Conservation (phyloP, 2,888 invertebrate genomes). For the Tiphia femorata region DNA sequence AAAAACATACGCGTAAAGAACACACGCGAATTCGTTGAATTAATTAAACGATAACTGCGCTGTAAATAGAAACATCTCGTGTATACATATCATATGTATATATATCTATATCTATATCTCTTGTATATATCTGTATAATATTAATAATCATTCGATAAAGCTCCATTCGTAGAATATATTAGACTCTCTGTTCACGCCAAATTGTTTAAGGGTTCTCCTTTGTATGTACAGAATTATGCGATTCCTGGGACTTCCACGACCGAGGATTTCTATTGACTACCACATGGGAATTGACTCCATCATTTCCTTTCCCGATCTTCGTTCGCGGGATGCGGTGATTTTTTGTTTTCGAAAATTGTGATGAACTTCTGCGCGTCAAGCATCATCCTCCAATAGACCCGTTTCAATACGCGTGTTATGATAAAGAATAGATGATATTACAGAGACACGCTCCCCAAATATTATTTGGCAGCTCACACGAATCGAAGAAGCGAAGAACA, state of each 20-base stretch:
- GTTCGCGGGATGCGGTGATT: no score
- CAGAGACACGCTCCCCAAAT: no score
- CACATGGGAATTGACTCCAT: no score
- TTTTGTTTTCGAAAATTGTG: no score
- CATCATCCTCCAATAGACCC: no score
- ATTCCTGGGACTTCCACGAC: no score
- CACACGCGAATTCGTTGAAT: neutral
- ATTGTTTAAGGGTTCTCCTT: neutral
- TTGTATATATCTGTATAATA: no score
- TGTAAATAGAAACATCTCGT: conserved; percentile 33
- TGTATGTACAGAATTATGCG: neutral
- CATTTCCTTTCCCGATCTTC: no score
- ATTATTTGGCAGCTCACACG: neutral
- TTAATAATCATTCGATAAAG: conserved; percentile 43
- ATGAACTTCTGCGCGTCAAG: no score
- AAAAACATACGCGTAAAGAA: conserved; percentile 1
- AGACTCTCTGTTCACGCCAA: conserved; percentile 34
- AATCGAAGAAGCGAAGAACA: neutral
- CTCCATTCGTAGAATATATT: conserved; percentile 50
- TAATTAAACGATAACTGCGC: conserved; percentile 8
- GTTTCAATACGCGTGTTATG: no score
- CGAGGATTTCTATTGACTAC: no score
- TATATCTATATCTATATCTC: conserved; percentile 38
- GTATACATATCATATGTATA: conserved; percentile 35
- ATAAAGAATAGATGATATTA: no score